Percentiles rank a stretch among this genome's conserved stretches.
Conservation (phyloP, 2,888 invertebrate species). For the Nomada ruficornis region DNA sequence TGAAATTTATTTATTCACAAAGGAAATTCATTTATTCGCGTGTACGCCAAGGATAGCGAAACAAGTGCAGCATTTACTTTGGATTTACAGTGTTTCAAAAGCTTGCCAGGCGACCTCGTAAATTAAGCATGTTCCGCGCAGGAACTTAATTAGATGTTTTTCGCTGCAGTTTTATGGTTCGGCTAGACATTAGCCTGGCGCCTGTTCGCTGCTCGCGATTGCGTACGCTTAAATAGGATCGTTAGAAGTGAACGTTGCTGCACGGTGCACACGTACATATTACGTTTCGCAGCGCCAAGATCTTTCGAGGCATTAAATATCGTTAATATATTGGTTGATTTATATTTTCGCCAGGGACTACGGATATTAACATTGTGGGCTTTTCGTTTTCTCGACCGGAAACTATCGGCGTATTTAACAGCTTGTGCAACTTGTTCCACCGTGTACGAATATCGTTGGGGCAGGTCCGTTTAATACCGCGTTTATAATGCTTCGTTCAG, state of each 20-base stretch:
- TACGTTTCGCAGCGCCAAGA: neutral
- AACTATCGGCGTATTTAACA: neutral
- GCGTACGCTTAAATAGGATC: conserved; percentile 43
- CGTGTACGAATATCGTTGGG: conserved; percentile 10
- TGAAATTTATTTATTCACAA: no score
- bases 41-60: neutral
- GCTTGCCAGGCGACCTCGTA: conserved; percentile 41
- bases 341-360: conserved; percentile 21
- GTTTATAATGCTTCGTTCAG: neutral
- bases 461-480: neutral
- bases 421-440: neutral
- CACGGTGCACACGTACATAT: neutral
- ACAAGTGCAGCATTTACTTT: conserved; percentile 3
- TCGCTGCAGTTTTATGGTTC: conserved; percentile 40
- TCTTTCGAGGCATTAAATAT: conserved; percentile 10
- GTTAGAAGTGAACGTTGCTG: conserved; percentile 50
- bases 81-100: conserved; percentile 28
- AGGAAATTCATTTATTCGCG: no score
- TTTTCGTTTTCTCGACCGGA: neutral
- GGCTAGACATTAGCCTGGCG: conserved; percentile 48
- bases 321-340: conserved; percentile 11
- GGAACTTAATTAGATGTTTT: conserved; percentile 52
- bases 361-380: neutral
- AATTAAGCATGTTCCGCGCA: conserved; percentile 39
- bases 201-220: conserved; percentile 35